phyloP scores from a whole-genome alignment of 2,888 invertebrate species.

The Pristionchus entomophagus region DNA sequence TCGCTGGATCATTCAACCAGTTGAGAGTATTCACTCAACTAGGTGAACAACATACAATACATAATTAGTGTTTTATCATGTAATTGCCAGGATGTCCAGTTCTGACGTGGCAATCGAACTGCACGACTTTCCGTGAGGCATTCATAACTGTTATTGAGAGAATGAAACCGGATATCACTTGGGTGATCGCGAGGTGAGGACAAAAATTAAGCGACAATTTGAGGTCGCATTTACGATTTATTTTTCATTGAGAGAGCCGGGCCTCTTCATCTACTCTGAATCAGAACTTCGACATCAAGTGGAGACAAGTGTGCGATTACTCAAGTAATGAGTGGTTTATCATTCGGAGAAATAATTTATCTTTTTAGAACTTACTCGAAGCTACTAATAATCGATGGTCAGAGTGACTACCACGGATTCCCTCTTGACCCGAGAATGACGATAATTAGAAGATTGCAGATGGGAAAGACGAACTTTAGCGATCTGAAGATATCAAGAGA shows the following conservation, averaged over 20 bases:
- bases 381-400: not conserved
- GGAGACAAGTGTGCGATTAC: not conserved
- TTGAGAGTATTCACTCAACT: slow-evolving; percentile 2
- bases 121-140: not conserved
- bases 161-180: slow-evolving; percentile 1
- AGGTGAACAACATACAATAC: not conserved
- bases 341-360: not conserved
- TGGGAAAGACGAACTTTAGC: not conserved
- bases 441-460: not conserved
- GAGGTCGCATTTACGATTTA: not conserved
- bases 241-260: not conserved
- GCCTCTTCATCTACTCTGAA: not conserved
- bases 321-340: not conserved
- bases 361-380: not conserved
- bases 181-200: not conserved
- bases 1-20: not conserved
- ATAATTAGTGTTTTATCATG: too few relatives aligned
- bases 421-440: not conserved
- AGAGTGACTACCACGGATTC: slow-evolving; percentile 4
- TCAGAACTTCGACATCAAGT: not conserved
- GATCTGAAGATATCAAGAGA: not conserved
- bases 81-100: not conserved
- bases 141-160: not conserved
- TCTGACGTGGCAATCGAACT: not conserved
- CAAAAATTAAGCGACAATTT: not conserved